phyloP scores from a whole-genome alignment of 1,140 invertebrate genomes.

The Ceratoteleas bidentatus region DNA sequence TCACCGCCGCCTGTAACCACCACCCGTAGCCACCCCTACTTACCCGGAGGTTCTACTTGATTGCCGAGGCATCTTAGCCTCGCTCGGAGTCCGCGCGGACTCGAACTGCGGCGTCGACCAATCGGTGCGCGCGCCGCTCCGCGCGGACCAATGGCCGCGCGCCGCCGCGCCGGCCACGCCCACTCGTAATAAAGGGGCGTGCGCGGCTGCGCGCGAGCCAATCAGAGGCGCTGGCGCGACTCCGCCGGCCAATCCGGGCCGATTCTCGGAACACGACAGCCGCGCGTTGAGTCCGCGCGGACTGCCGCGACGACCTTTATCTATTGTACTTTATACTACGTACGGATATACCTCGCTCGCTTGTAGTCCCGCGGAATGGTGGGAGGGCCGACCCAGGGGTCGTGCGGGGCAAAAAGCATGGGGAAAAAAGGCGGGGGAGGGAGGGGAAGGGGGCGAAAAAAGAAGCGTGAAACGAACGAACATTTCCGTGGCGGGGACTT shows the following conservation, averaged over 20 bases:
- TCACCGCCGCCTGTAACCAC: slow-evolving; percentile 75
- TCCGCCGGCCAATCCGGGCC: slow-evolving; percentile 61
- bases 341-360: slow-evolving; percentile 67
- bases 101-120: slow-evolving; percentile 46
- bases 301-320: slow-evolving; percentile 73
- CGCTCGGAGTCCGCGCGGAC: slow-evolving; percentile 71
- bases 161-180: slow-evolving; percentile 73
- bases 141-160: slow-evolving; percentile 65
- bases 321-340: slow-evolving; percentile 68
- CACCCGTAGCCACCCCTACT: slow-evolving; percentile 80
- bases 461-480: slow-evolving; percentile 69
- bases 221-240: slow-evolving; percentile 47
- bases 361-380: slow-evolving; percentile 68
- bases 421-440: slow-evolving; percentile 42
- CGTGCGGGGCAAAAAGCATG: slow-evolving; percentile 63
- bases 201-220: slow-evolving; percentile 71
- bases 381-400: slow-evolving; percentile 63
- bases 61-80: slow-evolving; percentile 81
- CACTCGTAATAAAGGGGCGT: slow-evolving; percentile 75
- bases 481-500: slow-evolving; percentile 74
- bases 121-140: slow-evolving; percentile 59
- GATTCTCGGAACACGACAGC: slow-evolving; percentile 6
- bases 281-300: slow-evolving; percentile 74
- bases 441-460: slow-evolving; percentile 46
- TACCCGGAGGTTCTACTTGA: slow-evolving; percentile 81